Conservation (phyloP, 2,113 vertebrate genomes). For the Conger conger region DNA sequence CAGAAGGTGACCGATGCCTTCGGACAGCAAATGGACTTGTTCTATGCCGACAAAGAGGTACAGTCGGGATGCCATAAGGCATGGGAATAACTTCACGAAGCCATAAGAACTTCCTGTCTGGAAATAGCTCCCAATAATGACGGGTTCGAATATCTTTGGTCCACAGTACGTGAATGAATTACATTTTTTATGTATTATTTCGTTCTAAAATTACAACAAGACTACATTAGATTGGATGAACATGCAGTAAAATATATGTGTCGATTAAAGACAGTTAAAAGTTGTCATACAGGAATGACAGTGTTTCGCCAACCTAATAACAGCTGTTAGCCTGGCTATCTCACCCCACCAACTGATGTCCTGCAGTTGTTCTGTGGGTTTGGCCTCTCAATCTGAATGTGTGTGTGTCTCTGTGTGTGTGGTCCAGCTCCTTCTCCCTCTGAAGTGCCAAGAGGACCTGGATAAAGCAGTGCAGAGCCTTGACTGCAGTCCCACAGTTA, state of each 20-base stretch:
- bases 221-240: not conserved
- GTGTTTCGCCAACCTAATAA: not conserved
- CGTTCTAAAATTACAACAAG: not conserved
- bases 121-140: not conserved
- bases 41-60: constrained; percentile 84
- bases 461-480: constrained; percentile 77
- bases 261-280: not conserved
- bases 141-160: not conserved
- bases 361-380: not conserved
- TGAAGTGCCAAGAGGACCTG: constrained; percentile 89
- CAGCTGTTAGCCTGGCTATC: not conserved
- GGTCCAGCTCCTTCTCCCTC: constrained; percentile 75
- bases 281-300: not conserved
- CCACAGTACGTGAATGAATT: not conserved
- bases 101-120: not conserved
- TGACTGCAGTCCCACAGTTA: constrained; percentile 72
- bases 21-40: constrained; percentile 87
- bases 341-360: not conserved
- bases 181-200: not conserved
- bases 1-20: constrained; percentile 89
- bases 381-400: not conserved
- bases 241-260: not conserved
- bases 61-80: not conserved
- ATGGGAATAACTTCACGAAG: not conserved
- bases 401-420: constrained; percentile 46